Evolutionary conservation across 2,888 invertebrate genomes (phyloP), one percentile per base, ranked within the genome.

Genomic region (Dicroscelio sp.): DNA sequence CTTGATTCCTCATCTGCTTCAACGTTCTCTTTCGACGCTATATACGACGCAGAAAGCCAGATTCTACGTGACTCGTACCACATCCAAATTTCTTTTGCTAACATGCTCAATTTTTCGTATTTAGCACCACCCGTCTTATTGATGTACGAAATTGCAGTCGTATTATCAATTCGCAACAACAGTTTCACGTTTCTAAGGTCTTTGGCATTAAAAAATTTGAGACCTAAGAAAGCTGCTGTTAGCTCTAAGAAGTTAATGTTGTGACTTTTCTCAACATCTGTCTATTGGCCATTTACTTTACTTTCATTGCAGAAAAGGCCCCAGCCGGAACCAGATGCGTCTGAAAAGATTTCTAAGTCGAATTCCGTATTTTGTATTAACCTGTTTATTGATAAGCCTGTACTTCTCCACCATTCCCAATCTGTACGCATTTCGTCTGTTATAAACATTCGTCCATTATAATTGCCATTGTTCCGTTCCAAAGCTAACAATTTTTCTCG

Each of bases 151-250:
- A 86, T 86, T 1, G 85, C 91, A 0, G 90, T 92, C 0, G 91
- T 92, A 52, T 94, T 93, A 65, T 93, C 92, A 17, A 94, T 88
- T 17, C 87, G 43, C 17, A 94, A 86, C 14, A 94, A 33, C 23
- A 94, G 80, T 43, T 90, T 65, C 30, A 73, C 69, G 52, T 80
- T 12, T 0, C 8, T 14, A 0, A 75, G 52, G 20, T 90, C 17
- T 0, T 31, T 23, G 6, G 86, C 92, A 43, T 43, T 43, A 75
- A 91, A 94, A 82, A 87, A 92, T 85, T 93, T 90, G 1, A 93
- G 63, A 5, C 84, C 90, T 12, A 88, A 33, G 58, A 90, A 90
- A 10, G 84, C 93, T 14, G 93, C 93, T 79, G 83, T 48, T 17
- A 93, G 31, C 71, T 93, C 92, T 5, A 93, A 73, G 30, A 85